Evolutionary conservation across 2,888 invertebrate genomes (phyloP).

Genomic region (Hypercompe scribonia): DNA sequence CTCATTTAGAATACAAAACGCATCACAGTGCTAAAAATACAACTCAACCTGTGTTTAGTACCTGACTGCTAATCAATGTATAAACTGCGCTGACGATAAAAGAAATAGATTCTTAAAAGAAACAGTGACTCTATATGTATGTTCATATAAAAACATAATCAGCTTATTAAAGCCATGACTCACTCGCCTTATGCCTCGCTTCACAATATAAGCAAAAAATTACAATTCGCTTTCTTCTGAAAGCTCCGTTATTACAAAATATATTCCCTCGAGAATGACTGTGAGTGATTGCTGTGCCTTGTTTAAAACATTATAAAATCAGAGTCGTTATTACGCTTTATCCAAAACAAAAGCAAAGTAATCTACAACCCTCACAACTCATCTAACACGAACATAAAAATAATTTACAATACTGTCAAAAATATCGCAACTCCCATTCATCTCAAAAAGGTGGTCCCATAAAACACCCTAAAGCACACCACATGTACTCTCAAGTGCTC

Average conservation of each 20-base stretch:
- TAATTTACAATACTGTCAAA: slow-evolving; percentile 19
- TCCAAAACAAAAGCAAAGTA: slow-evolving; percentile 8
- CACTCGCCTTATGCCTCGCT: neutral
- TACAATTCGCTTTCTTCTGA: neutral
- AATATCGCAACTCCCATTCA: slow-evolving; percentile 9
- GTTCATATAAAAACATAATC: neutral
- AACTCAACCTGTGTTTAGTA: neutral
- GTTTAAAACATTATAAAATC: slow-evolving; percentile 12
- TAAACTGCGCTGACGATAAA: neutral
- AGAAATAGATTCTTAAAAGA: neutral
- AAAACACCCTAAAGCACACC: slow-evolving; percentile 35
- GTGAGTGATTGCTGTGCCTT: neutral
- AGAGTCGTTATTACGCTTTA: slow-evolving; percentile 3
- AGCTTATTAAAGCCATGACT: neutral
- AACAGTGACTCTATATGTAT: neutral
- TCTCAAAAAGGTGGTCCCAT: slow-evolving; percentile 23
- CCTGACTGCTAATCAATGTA: neutral
- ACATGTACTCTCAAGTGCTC: slow-evolving; percentile 41
- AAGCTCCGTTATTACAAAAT: neutral
- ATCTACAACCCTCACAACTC: slow-evolving; percentile 2
- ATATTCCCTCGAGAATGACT: slow-evolving; percentile 2
- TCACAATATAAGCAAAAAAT: neutral
- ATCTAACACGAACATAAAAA: slow-evolving; percentile 14
- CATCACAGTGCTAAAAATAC: slow-evolving; percentile 8
- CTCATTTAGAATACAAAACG: too few relatives aligned